These are phyloP conservation scores for Acleris holmiana DNA, from an alignment of 2,888 invertebrate genomes.

Conservation along the genomic window DNA sequence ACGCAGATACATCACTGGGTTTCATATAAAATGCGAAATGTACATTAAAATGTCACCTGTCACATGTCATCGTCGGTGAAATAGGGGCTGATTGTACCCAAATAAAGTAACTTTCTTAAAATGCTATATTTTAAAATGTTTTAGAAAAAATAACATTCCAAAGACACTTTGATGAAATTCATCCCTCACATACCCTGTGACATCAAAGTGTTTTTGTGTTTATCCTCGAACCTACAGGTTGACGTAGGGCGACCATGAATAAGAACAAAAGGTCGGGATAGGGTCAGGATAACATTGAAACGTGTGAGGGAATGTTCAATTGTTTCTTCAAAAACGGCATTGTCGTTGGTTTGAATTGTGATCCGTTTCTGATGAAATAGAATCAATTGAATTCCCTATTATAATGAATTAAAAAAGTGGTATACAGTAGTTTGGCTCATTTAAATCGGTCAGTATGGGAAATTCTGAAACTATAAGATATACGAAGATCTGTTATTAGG, in stretches of 20 bases:
- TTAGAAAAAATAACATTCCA: too few relatives aligned
- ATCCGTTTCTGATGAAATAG: not conserved
- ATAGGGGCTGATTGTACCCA: too few relatives aligned
- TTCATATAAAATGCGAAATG: too few relatives aligned
- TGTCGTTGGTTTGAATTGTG: not conserved
- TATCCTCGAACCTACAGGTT: constrained; percentile 18
- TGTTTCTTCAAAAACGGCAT: not conserved
- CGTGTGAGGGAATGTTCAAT: not conserved
- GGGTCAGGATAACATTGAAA: constrained; percentile 5
- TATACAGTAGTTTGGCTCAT: too few relatives aligned
- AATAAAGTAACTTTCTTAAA: too few relatives aligned
- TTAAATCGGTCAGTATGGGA: too few relatives aligned
- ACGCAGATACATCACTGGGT: too few relatives aligned
- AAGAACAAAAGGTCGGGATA: not conserved
- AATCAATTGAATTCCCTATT: not conserved
- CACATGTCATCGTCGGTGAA: too few relatives aligned
- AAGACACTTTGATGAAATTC: constrained; percentile 21
- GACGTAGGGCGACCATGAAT: constrained; percentile 3
- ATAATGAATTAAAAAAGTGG: not conserved
- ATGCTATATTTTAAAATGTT: too few relatives aligned
- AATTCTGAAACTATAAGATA: too few relatives aligned
- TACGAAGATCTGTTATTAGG: too few relatives aligned
- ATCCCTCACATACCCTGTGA: not conserved
- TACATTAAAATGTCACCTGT: too few relatives aligned
- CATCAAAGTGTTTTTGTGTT: constrained; percentile 30